Evolutionary conservation across 64 coral and sea anemone genomes (phyloP), one percentile per base, ranked within the genome.

Genomic region (Stichodactyla mertensii): DNA sequence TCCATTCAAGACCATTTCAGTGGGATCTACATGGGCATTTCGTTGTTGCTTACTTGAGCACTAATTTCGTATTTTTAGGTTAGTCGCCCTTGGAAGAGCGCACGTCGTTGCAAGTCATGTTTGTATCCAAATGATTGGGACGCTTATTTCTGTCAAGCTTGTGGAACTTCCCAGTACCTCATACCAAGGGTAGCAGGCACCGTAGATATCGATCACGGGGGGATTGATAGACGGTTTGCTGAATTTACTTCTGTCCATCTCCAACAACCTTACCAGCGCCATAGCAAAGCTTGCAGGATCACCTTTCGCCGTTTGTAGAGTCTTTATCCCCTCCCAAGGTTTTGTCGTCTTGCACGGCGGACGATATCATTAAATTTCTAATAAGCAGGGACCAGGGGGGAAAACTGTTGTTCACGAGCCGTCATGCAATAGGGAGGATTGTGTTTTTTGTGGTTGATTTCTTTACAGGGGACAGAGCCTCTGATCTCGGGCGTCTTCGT

Each of bases 81-180:
- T 26, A 18, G 28, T n/a, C 79, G 91, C 5, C 64, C 86, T 16
- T 92, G 91, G 86, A 92, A 92, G 53, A 16, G 80, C 8, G 86
- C 86, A 8, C 0, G 19, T 0, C 61, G 78, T 18, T 92, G 90
- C n/a, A 4, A 5, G 2, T 52, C 78, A 7, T 87, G 78, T 23
- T 52, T 87, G 20, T 82, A 91, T 11, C 28, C 89, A 0, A 91
- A 58, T n/a, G 78, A 92, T 11, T 10, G 4, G 0, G 53, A 83
- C 14, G 28, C 79, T 8, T 62, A 83, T 64, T 82, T 51, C 20
- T 89, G 58, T 27, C 87, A 89, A 18, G 78, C 79, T 7, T 83
- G 87, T 71, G 78, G 87, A 31, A 36, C 86, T 16, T 54, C n/a
- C 10, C 23, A 74, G 24, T 9, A 23, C 64, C 69, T 74, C 69